Evolutionary conservation across 2,797 vertebrate species (phyloP).

Genomic region (Aphelocoma californica): DNA sequence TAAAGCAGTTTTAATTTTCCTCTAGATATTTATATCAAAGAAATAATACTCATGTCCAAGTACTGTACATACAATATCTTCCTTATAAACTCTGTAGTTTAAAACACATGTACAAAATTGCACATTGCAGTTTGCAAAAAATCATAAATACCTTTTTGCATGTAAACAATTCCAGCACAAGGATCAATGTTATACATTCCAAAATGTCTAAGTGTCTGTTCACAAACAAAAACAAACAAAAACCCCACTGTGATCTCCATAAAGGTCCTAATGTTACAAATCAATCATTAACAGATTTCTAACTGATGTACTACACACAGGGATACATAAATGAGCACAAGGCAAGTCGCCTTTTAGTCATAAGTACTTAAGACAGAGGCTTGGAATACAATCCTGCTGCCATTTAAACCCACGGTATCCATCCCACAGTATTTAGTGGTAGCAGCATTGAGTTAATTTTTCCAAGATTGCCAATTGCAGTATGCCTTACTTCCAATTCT

Average conservation of each 20-base stretch:
- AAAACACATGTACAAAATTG: constrained; percentile 74
- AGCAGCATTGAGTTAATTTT: constrained; percentile 41
- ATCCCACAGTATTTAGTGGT: constrained; percentile 21
- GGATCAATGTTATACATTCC: constrained; percentile 71
- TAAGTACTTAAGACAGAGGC: constrained; percentile 54
- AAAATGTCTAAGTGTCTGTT: constrained; percentile 55
- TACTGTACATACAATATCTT: constrained; percentile 69
- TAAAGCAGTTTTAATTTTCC: constrained; percentile 70
- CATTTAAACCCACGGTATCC: constrained; percentile 12
- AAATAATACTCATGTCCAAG: constrained; percentile 69
- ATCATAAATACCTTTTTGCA: constrained; percentile 68
- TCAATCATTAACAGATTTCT: constrained; percentile 40
- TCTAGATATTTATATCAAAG: constrained; percentile 72
- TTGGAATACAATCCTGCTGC: constrained; percentile 53
- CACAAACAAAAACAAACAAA: constrained; percentile 29
- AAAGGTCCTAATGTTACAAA: constrained; percentile 49
- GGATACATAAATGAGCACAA: constrained; percentile 56
- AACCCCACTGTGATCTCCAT: constrained; percentile 28
- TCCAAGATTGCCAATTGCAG: constrained; percentile 6
- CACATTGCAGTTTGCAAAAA: constrained; percentile 70
- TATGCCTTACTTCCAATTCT: neutral
- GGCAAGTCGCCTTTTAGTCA: constrained; percentile 78
- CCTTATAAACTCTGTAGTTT: constrained; percentile 70
- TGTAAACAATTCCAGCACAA: constrained; percentile 74
- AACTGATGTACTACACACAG: constrained; percentile 40